Conservation (phyloP, 2,888 invertebrate genomes). For the Margaritifera margaritifera region DNA sequence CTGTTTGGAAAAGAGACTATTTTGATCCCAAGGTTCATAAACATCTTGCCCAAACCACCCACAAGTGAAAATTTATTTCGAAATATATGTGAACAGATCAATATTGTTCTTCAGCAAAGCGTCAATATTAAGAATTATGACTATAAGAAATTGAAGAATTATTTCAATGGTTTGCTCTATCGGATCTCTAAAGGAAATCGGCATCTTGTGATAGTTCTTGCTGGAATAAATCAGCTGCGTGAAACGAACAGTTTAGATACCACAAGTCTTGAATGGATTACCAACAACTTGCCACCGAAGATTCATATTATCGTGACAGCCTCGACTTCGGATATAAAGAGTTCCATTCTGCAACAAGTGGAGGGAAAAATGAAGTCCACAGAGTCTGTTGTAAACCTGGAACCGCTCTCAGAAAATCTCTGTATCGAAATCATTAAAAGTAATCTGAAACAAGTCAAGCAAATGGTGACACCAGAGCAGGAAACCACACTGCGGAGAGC, state of each 20-base stretch:
- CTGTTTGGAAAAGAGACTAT: slow-evolving; percentile 44
- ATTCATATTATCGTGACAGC: slow-evolving; percentile 52
- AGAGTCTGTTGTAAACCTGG: slow-evolving; percentile 31
- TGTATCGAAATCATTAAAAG: slow-evolving; percentile 12
- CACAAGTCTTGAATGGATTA: slow-evolving; percentile 53
- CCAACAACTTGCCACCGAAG: slow-evolving; percentile 49
- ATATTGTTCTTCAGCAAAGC: slow-evolving; percentile 35
- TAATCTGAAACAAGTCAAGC: slow-evolving; percentile 19
- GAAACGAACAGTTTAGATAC: slow-evolving; percentile 26
- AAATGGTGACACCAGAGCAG: slow-evolving; percentile 31
- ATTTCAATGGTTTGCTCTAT: slow-evolving; percentile 53
- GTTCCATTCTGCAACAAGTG: slow-evolving; percentile 19
- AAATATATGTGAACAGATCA: slow-evolving; percentile 38
- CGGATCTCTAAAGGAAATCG: slow-evolving; percentile 42
- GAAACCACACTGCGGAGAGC: slow-evolving; percentile 3
- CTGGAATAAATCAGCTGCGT: slow-evolving; percentile 50
- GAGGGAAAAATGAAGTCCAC: slow-evolving; percentile 30
- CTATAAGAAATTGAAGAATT: slow-evolving; percentile 36
- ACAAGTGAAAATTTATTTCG: slow-evolving; percentile 33
- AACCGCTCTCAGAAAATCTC: no score
- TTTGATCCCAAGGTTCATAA: slow-evolving; percentile 36
- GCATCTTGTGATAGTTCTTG: slow-evolving; percentile 38
- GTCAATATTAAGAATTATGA: slow-evolving; percentile 42
- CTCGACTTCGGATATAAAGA: slow-evolving; percentile 20
- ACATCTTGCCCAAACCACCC: slow-evolving; percentile 33